Evolutionary conservation across 2,888 invertebrate species (phyloP), one percentile per base, ranked within the genome.

Genomic region (Laothoe populi): DNA sequence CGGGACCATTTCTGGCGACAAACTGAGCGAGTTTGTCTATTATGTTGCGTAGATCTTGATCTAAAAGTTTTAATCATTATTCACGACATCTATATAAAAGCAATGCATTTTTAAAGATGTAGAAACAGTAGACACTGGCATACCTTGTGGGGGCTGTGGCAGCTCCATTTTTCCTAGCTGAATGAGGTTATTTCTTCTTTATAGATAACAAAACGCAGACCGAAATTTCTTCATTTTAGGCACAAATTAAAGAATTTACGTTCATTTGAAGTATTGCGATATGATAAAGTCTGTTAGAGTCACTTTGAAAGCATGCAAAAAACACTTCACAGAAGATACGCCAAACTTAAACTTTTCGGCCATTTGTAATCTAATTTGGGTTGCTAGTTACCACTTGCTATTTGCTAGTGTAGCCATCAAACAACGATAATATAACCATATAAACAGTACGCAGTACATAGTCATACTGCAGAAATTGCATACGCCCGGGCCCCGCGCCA

Each of bases 21-120:
- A 99, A 99, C 90, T 98, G 98, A 13, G 99, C 99, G 77, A 99
- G 94, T 94, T 99, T 99, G 94, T 99, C 99, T 81, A 99, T 99
- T 82, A 99, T 99, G 93, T 98, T 99, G 83, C 97, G 96, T 80
- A 99, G 95, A 86, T 99, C 98, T 81, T 96, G 96, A 94, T 99
- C 99, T 96, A 85, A 35, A 42, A 38, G 24, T 40, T 19, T 38
- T 2, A 23, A 57, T 21, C 8, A n/a, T 58, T 42, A 49, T 31
- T 19, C 19, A 31, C 13, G 13, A 24, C 7, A 24, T 16, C 16
- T 38, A 61, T 38, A 23, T 26, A 42, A 8, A 10, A 49, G 61
- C 57, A 60, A 4, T 48, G 2, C 8, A 57, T 21, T 57, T 61
- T 16, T 5, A 26, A 53, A 35, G 13, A 23, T 16, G 21, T 40